Base-by-base conservation (phyloP, 2,113 vertebrate genomes). In the Corythoichthys intestinalis region DNA sequence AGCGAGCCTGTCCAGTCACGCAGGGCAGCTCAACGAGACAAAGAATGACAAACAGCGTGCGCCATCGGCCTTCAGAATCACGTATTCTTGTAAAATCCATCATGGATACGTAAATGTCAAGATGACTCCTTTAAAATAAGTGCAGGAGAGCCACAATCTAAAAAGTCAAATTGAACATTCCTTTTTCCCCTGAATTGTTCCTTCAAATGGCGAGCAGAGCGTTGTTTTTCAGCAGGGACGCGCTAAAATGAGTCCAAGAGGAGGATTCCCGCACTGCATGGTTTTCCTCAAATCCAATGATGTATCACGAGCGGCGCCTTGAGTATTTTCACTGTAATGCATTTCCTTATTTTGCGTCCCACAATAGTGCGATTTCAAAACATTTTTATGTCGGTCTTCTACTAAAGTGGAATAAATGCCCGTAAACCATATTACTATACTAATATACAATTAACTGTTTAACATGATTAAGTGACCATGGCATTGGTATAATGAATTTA, bases 271-370 rank as follows among this genome's bases (percentile, higher is more conserved):
- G 70, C 14, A 34, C 53, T 65, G 54, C 4, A 11, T 75, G 39
- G 1, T 84, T 72, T 28, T 28, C 20, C 3, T 28, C 9, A 8
- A 0, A 58, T 15, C 78, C 75, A 83, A 63, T 62, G 48, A 72
- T 79, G 83, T 66, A 72, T 66, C 89, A 89, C 90, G 77, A 91
- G 90, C 89, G 89, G 80, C 89, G 67, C 90, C 86, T 67, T 78
- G 83, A 90, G 89, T 54, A 67, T 53, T 52, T 69, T 3, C 10
- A 50, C 0, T 63, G 83, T 67, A 85, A 76, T 65, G 71, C 60
- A 54, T 28, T 3, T 56, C 3, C 20, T 3, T 11, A 2, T 0
- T 28, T 28, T 28, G 20, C 20, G 20, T 28, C 20, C 20, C 20
- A 28, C 20, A 28, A 28, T 28, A 28, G 20, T 28, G 20, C 20